Evolutionary conservation across 2,113 vertebrate genomes (phyloP).

Genomic region (Hiodon tergisus): DNA sequence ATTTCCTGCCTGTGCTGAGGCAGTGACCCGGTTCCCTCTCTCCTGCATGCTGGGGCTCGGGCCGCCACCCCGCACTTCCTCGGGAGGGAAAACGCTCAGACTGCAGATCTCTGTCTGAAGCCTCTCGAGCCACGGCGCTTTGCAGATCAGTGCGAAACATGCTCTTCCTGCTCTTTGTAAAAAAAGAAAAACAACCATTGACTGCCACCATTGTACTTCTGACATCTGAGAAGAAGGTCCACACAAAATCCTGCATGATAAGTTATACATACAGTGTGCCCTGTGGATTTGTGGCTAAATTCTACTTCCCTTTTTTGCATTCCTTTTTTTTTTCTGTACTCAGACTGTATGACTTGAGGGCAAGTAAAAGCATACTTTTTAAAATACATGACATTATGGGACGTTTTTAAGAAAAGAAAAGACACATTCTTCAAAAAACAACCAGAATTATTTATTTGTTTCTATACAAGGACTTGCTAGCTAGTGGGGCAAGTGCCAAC

Average conservation of each 20-base stretch:
- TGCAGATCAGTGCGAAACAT: conserved; percentile 60
- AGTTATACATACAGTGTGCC: conserved; percentile 19
- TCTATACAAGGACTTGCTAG: too few relatives aligned
- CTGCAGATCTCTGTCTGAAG: background rate
- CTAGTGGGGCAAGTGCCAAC: too few relatives aligned
- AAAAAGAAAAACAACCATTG: conserved; percentile 2
- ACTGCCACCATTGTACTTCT: background rate
- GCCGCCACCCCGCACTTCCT: conserved; percentile 60
- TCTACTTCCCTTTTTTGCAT: conserved; percentile 1
- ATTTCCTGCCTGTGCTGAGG: conserved; percentile 95
- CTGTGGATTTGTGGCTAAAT: conserved; percentile 1
- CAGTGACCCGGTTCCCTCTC: conserved; percentile 72
- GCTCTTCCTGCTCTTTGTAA: background rate
- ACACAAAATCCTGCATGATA: conserved; percentile 6
- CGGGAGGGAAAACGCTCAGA: conserved; percentile 73
- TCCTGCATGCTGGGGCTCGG: conserved; percentile 16
- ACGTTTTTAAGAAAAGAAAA: too few relatives aligned
- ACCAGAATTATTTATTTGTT: too few relatives aligned
- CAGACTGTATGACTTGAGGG: conserved; percentile 48
- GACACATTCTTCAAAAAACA: too few relatives aligned
- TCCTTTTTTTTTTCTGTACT: background rate
- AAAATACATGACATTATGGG: conserved; percentile 56
- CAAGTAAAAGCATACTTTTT: conserved; percentile 54
- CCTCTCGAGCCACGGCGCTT: conserved; percentile 57
- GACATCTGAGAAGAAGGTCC: background rate